Evolutionary conservation across 64 coral and sea anemone species (phyloP), one percentile per base, ranked within the genome.

Genomic region (Dendronephthya gigantea): DNA sequence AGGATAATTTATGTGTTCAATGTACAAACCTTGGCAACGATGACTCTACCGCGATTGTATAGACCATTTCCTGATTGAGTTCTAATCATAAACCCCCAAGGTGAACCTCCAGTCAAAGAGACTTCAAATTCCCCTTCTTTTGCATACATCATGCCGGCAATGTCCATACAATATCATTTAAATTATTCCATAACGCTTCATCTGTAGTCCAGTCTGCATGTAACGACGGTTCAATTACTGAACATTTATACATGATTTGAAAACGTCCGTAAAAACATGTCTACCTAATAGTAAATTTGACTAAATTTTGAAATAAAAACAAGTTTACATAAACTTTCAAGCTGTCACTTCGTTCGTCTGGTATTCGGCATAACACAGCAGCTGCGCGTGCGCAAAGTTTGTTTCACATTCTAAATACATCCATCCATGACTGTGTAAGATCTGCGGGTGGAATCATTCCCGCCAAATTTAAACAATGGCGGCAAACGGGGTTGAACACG

Each of bases 11-110:
- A 62, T 62, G 55, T 22, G 19, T 62, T 62, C 55, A 62, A 79
- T 79, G 36, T 39, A 36, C 72, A 36, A 79, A 79, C 72, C 72
- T 79, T 79, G 72, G 72, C 72, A 39, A 79, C 72, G 37, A 79
- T 79, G 32, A 79, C 72, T 79, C 22, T 79, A 16, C 72, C 72
- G 2, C 72, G 72, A 79, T 79, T 79, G 37, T 79, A 79, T 62
- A 62, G 25, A 36, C 72, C 72, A 35, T 79, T 79, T 79, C 72
- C 72, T 79, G 25, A 29, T 79, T 79, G 72, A 36, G 72, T 79
- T 39, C 72, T 79, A 39, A 79, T 79, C 32, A 33, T 79, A 35
- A 79, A 79, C 3, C 72, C 72, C 72, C 72, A 79, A 79, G 72
- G 72, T 34, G 72, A 79, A 79, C 72, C 72, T 36, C 72, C 72